Evolutionary conservation across 2,113 vertebrate genomes (phyloP).

Genomic region (Chrysemys picta): DNA sequence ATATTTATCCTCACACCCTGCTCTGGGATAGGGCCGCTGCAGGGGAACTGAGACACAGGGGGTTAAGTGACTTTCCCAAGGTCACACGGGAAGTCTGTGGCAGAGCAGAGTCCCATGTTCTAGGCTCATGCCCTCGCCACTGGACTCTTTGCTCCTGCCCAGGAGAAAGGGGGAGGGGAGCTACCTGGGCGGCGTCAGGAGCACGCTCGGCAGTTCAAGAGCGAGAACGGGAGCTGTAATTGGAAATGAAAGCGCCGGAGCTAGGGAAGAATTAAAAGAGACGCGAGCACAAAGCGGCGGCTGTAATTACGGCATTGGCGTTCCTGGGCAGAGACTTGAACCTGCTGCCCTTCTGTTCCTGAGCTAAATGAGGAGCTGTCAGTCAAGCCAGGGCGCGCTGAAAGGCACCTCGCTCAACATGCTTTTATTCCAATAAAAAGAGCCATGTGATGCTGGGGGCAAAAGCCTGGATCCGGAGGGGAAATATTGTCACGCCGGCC

Average conservation of each 20-base stretch:
- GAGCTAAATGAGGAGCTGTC: neutral
- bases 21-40: neutral
- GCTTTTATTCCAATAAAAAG: neutral
- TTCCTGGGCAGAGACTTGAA: neutral
- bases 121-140: neutral
- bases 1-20: no score
- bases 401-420: neutral
- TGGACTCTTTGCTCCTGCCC: neutral
- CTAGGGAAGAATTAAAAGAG: neutral
- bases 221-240: neutral
- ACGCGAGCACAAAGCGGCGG: neutral
- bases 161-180: neutral
- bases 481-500: neutral
- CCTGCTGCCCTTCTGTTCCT: neutral
- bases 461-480: neutral
- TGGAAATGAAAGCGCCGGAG: neutral
- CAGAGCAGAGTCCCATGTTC: neutral
- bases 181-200: neutral
- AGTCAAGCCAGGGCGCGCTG: neutral
- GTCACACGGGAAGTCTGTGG: neutral
- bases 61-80: neutral
- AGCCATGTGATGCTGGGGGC: neutral
- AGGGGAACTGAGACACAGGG: neutral
- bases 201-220: neutral
- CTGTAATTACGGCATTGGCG: rapidly evolving